Evolutionary conservation across 2,113 vertebrate species (phyloP).

Genomic region (Indicator maculatus): DNA sequence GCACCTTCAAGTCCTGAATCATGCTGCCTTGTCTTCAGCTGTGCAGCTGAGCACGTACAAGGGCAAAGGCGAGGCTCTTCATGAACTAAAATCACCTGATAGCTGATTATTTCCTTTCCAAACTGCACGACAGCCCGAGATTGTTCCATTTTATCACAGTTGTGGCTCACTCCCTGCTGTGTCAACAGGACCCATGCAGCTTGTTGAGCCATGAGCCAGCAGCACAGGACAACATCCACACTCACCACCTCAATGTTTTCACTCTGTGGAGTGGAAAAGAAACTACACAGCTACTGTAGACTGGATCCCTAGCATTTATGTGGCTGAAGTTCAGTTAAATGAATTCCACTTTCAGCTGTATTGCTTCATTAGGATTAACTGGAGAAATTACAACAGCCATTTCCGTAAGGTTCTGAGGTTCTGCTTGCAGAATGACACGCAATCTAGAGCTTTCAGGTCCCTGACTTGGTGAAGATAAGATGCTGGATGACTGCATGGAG

Average conservation of each 20-base stretch:
- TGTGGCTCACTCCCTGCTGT: neutral
- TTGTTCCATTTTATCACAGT: neutral
- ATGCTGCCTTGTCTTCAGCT: neutral
- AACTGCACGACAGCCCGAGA: rapidly evolving
- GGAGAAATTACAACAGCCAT: neutral
- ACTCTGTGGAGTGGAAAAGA: rapidly evolving
- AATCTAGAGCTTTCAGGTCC: neutral
- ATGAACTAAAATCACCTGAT: neutral
- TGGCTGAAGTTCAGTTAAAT: neutral
- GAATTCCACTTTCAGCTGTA: neutral
- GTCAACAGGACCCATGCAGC: neutral
- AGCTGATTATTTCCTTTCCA: neutral
- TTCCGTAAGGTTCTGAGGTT: neutral
- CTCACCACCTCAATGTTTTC: neutral
- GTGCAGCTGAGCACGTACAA: neutral
- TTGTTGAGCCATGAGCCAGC: neutral
- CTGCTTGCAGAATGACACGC: neutral
- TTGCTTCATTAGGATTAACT: neutral
- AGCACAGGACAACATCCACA: neutral
- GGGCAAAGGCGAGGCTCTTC: neutral
- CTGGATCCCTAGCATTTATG: neutral
- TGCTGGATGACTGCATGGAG: neutral
- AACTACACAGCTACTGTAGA: neutral
- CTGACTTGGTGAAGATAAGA: neutral
- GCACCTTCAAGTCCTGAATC: neutral